These are phyloP conservation scores for Dendrolimus kikuchii DNA, from an alignment of 1,140 invertebrate species.

Conservation along the genomic window DNA sequence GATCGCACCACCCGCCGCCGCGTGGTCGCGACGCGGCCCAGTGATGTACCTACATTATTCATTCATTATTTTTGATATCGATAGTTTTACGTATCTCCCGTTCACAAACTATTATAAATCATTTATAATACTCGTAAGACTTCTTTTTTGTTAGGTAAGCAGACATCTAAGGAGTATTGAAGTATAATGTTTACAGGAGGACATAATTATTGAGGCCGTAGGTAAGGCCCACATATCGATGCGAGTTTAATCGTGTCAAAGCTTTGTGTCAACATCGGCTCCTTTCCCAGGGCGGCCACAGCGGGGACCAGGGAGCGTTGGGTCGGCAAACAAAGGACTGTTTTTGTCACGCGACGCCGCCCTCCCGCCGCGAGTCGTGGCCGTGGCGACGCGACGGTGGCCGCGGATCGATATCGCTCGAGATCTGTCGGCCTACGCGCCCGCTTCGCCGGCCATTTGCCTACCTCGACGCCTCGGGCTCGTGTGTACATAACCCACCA, in stretches of 20 bases:
- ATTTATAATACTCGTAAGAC: no score
- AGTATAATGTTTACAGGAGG: not conserved
- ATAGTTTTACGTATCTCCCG: conserved; percentile 10
- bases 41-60: conserved; percentile 29
- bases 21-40: conserved; percentile 50
- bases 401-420: conserved; percentile 64
- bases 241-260: conserved; percentile 13
- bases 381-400: conserved; percentile 50
- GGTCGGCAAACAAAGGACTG: conserved; percentile 57
- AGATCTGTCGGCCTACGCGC: conserved; percentile 64
- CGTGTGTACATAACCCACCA: conserved; percentile 67
- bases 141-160: no score
- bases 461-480: conserved; percentile 66
- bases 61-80: conserved; percentile 49
- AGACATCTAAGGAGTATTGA: not conserved
- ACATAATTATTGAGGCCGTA: not conserved
- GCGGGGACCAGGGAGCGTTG: conserved; percentile 6
- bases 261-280: conserved; percentile 17
- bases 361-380: conserved; percentile 39
- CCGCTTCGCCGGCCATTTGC: conserved; percentile 63
- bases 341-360: conserved; percentile 57
- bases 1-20: conserved; percentile 60
- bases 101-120: no score
- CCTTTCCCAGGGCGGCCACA: conserved; percentile 19
- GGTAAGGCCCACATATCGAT: conserved; percentile 1